Evolutionary conservation across 2,113 vertebrate genomes (phyloP).

Genomic region (Morone chrysops): DNA sequence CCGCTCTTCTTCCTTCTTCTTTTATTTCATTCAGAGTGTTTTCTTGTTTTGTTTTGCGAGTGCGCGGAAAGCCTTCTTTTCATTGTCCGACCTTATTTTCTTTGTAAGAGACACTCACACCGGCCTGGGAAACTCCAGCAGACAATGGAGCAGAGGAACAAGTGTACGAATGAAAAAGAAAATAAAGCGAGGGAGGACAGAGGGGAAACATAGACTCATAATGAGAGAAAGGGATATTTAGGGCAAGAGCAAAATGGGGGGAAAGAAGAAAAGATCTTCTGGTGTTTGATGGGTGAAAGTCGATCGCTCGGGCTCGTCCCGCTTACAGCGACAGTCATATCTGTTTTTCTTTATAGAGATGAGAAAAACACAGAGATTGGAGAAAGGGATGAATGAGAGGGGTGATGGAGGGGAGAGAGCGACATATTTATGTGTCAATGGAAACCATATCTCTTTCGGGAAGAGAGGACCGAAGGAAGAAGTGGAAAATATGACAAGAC

Average conservation of each 20-base stretch:
- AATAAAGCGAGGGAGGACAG: constrained; percentile 53
- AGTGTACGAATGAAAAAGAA: constrained; percentile 52
- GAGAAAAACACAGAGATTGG: constrained; percentile 26
- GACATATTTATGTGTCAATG: constrained; percentile 8
- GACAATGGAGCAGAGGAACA: constrained; percentile 63
- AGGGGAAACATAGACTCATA: background rate
- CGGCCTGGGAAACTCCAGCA: constrained; percentile 70
- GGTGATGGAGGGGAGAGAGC: constrained; percentile 3
- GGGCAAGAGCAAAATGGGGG: constrained; percentile 39
- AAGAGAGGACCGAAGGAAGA: background rate
- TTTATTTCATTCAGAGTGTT: constrained; percentile 64
- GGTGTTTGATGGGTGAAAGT: constrained; percentile 63
- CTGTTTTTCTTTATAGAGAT: constrained; percentile 13
- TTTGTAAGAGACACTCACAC: constrained; percentile 66
- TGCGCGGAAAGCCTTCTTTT: constrained; percentile 42
- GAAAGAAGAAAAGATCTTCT: constrained; percentile 35
- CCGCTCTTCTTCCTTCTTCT: constrained; percentile 41
- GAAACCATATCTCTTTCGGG: constrained; percentile 5
- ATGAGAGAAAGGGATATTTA: constrained; percentile 59
- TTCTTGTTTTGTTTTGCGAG: constrained; percentile 27
- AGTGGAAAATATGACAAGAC: background rate
- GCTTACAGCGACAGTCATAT: constrained; percentile 6
- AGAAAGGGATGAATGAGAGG: constrained; percentile 8
- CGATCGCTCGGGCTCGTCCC: constrained; percentile 22
- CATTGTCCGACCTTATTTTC: constrained; percentile 70